Conservation (phyloP, 2,888 invertebrate genomes). For the Caenorhabditis sinica region DNA sequence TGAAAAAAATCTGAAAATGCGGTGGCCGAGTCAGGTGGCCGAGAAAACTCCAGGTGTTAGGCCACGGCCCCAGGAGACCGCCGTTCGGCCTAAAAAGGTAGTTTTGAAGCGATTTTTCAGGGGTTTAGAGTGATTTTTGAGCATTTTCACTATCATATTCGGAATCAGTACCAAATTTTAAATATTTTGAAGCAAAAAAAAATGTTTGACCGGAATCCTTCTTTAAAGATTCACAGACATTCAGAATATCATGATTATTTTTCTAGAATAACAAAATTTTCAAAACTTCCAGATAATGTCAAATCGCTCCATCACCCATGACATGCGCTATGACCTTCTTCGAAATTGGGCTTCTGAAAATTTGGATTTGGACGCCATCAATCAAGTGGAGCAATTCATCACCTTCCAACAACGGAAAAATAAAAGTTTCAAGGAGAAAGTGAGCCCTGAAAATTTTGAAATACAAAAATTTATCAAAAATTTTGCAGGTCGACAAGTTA, state of each 20-base stretch:
- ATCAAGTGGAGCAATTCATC: constrained; percentile 67
- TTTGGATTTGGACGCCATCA: constrained; percentile 63
- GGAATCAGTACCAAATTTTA: too few relatives aligned
- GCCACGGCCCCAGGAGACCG: too few relatives aligned
- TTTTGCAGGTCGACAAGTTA: constrained; percentile 56
- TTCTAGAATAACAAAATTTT: background rate
- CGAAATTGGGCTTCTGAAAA: constrained; percentile 59
- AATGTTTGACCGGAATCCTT: too few relatives aligned
- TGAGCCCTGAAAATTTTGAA: constrained; percentile 4
- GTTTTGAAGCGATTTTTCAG: too few relatives aligned
- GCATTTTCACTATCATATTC: too few relatives aligned
- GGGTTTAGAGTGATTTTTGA: too few relatives aligned
- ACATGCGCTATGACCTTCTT: constrained; percentile 53
- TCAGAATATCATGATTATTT: background rate
- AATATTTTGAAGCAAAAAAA: too few relatives aligned
- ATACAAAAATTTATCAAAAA: constrained; percentile 6
- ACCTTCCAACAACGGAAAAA: constrained; percentile 51
- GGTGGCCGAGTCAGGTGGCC: too few relatives aligned
- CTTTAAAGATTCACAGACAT: too few relatives aligned
- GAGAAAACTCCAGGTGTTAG: too few relatives aligned
- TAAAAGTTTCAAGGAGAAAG: constrained; percentile 62
- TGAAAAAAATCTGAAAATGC: too few relatives aligned
- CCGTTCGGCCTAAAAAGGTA: too few relatives aligned
- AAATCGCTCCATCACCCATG: constrained; percentile 56
- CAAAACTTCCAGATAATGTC: constrained; percentile 63